Evolutionary conservation across 2,888 invertebrate genomes (phyloP).

Genomic region (Phorcus lineatus): DNA sequence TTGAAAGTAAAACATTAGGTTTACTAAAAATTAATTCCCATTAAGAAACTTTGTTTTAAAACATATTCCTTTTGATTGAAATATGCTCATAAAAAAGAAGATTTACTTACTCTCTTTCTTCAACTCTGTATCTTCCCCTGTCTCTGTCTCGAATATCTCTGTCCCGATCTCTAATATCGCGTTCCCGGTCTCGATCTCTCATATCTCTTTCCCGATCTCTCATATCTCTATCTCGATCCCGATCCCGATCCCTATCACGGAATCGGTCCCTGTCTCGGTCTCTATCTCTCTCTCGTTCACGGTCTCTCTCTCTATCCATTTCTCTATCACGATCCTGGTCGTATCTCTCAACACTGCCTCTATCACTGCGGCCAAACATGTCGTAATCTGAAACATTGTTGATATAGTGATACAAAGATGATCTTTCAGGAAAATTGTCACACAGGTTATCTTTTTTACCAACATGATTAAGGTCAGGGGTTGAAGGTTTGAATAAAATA

Average conservation of each 20-base stretch:
- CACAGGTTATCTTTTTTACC: no score
- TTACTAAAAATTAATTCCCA: no score
- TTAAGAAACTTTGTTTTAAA: no score
- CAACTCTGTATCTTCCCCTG: constrained; percentile 4
- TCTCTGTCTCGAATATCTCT: not conserved
- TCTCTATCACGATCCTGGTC: constrained; percentile 26
- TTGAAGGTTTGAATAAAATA: no score
- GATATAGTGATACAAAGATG: not conserved
- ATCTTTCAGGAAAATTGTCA: not conserved
- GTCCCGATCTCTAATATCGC: constrained; percentile 13
- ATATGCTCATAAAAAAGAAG: not conserved
- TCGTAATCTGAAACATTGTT: not conserved
- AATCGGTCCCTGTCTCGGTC: constrained; percentile 25
- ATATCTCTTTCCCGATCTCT: not conserved
- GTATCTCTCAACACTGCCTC: constrained; percentile 37
- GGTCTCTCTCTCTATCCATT: not conserved
- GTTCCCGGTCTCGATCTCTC: constrained; percentile 29
- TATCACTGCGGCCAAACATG: constrained; percentile 17
- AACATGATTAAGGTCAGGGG: no score
- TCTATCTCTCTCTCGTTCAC: constrained; percentile 27
- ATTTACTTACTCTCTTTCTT: constrained; percentile 20
- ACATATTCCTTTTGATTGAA: no score
- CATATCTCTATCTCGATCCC: constrained; percentile 33
- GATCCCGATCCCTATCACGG: constrained; percentile 10
- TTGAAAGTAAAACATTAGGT: no score